Conservation (phyloP, 2,888 invertebrate species). For the Oscheius sp. region DNA sequence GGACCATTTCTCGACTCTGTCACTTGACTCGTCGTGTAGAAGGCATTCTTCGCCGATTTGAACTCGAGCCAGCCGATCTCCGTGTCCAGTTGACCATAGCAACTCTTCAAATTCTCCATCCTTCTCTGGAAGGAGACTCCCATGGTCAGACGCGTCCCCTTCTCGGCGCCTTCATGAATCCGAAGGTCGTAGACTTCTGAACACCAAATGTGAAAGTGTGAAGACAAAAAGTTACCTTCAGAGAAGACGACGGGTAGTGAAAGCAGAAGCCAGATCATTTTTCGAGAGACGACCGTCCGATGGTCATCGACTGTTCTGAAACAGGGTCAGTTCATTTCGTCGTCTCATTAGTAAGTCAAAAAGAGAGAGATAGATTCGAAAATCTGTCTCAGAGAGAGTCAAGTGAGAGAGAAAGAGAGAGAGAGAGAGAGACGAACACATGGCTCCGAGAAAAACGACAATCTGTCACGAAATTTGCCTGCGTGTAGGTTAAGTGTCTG, state of each 20-base stretch:
- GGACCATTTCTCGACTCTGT: slow-evolving; percentile 45
- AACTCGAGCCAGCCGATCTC: slow-evolving; percentile 70
- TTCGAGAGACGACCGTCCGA: not conserved
- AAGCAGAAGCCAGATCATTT: not conserved
- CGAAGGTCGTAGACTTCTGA: slow-evolving; percentile 70
- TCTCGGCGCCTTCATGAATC: slow-evolving; percentile 68
- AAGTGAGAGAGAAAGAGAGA: slow-evolving; percentile 41
- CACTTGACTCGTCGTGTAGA: slow-evolving; percentile 47
- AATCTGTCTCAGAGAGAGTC: not conserved
- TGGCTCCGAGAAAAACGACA: slow-evolving; percentile 17
- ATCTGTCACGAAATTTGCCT: not conserved
- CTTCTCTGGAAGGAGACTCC: slow-evolving; percentile 54
- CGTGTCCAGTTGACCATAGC: slow-evolving; percentile 68
- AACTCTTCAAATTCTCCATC: slow-evolving; percentile 51
- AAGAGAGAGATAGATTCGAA: too few species aligned
- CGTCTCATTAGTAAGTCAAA: too few species aligned
- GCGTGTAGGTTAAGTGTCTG: slow-evolving; percentile 1
- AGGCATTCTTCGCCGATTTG: slow-evolving; percentile 47
- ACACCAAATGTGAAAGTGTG: slow-evolving; percentile 9
- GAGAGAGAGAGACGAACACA: slow-evolving; percentile 37
- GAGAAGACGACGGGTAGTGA: not conserved
- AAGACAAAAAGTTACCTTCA: not conserved
- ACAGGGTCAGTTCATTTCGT: too few species aligned
- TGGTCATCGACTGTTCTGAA: too few species aligned
- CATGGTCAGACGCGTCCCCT: slow-evolving; percentile 53